Evolutionary conservation across 2,888 invertebrate genomes (phyloP).

Genomic region (Pyrgus malvae): DNA sequence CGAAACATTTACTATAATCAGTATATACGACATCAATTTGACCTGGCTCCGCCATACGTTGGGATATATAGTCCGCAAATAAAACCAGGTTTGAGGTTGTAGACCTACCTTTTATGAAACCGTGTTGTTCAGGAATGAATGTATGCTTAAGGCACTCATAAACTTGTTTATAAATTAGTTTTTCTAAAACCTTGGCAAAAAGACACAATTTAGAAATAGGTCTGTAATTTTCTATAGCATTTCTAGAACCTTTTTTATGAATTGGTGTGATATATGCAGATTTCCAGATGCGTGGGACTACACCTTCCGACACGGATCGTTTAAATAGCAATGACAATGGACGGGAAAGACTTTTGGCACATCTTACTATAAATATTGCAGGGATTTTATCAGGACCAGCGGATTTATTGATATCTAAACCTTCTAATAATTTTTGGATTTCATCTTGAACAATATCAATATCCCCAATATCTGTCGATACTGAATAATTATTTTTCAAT

Average conservation of each 20-base stretch:
- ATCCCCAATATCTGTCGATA: background rate
- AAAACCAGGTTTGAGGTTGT: too few relatives aligned
- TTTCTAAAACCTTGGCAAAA: slow-evolving; percentile 10
- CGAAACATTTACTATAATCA: too few relatives aligned
- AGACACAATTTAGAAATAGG: slow-evolving; percentile 13
- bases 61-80: too few relatives aligned
- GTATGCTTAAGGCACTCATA: slow-evolving; percentile 1
- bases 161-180: background rate
- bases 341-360: background rate
- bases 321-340: background rate
- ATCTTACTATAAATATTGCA: background rate
- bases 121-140: too few relatives aligned
- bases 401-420: background rate
- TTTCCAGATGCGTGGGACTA: slow-evolving; percentile 1
- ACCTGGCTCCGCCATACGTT: too few relatives aligned
- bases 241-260: background rate
- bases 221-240: background rate
- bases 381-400: slow-evolving; percentile 7
- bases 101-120: too few relatives aligned
- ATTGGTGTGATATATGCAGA: slow-evolving; percentile 4
- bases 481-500: background rate
- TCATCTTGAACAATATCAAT: background rate
- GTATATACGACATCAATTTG: too few relatives aligned
- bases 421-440: background rate
- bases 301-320: slow-evolving; percentile 3